Conservation (phyloP, 1,140 invertebrate genomes). For the Rhynchophorus ferrugineus region DNA sequence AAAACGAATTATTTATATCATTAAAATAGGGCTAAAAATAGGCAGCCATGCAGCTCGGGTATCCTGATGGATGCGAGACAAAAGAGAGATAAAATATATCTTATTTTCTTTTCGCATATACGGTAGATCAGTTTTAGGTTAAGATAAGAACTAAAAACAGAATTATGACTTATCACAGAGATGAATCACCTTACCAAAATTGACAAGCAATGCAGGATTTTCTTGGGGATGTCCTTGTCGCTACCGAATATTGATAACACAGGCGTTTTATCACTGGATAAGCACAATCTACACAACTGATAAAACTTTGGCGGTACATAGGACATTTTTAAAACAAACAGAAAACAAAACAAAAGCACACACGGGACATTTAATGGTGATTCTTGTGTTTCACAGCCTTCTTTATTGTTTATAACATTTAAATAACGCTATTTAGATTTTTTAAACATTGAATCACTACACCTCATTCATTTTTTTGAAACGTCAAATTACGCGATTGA, state of each 20-base stretch:
- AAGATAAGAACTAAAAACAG: conserved; percentile 23
- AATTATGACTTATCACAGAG: conserved; percentile 21
- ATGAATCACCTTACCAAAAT: conserved; percentile 40
- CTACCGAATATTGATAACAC: conserved; percentile 34
- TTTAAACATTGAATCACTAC: conserved; percentile 22
- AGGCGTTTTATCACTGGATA: conserved; percentile 35
- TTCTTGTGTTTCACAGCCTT: conserved; percentile 30
- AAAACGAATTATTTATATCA: conserved; percentile 30
- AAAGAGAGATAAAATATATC: conserved; percentile 19
- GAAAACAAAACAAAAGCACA: conserved; percentile 35
- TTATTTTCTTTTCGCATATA: conserved; percentile 7
- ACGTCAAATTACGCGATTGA: conserved; percentile 18
- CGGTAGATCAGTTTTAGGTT: conserved; percentile 19
- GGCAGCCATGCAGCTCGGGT: conserved; percentile 7
- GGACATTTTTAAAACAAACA: conserved; percentile 50
- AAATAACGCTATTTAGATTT: conserved; percentile 22
- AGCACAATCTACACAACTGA: conserved; percentile 58
- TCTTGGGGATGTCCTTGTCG: conserved; percentile 37
- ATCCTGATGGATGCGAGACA: conserved; percentile 5
- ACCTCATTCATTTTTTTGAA: conserved; percentile 15
- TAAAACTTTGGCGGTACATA: conserved; percentile 59
- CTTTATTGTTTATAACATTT: conserved; percentile 26
- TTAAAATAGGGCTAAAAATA: conserved; percentile 19
- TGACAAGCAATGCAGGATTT: conserved; percentile 45
- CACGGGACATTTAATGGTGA: conserved; percentile 30